phyloP scores from a whole-genome alignment of 2,113 vertebrate genomes.

The Anoura caudifer region DNA sequence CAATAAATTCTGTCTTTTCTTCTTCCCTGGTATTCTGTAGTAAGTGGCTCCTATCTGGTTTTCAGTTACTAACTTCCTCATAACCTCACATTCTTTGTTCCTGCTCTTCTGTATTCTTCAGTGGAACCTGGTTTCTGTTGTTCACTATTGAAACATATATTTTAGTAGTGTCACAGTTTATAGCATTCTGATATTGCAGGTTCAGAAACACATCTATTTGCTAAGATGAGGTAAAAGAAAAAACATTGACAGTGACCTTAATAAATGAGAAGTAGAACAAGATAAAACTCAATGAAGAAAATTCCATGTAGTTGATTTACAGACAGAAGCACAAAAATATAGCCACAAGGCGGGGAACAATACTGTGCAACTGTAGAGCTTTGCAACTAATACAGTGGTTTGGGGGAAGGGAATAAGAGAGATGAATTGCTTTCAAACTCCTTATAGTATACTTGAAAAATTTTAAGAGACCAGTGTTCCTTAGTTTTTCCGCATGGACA shows the following conservation, averaged over 20 bases:
- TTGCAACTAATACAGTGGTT: neutral
- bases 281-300: conserved; percentile 23
- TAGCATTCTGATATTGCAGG: neutral
- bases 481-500: neutral
- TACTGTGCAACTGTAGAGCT: neutral
- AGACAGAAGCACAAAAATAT: neutral
- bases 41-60: neutral
- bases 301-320: conserved; percentile 31
- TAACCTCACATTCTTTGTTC: neutral
- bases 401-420: neutral
- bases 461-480: neutral
- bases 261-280: conserved; percentile 32
- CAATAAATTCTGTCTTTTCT: neutral
- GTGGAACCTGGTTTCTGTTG: neutral
- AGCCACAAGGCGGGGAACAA: neutral
- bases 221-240: conserved; percentile 9
- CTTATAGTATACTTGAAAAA: neutral
- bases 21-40: neutral
- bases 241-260: conserved; percentile 10
- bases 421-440: neutral
- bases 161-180: neutral
- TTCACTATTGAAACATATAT: neutral
- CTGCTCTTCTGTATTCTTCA: neutral
- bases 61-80: neutral
- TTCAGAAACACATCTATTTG: conserved; percentile 18